Evolutionary conservation across 2,113 vertebrate species (phyloP), one percentile per base, ranked within the genome.

Genomic region (Phaethornis superciliosus): DNA sequence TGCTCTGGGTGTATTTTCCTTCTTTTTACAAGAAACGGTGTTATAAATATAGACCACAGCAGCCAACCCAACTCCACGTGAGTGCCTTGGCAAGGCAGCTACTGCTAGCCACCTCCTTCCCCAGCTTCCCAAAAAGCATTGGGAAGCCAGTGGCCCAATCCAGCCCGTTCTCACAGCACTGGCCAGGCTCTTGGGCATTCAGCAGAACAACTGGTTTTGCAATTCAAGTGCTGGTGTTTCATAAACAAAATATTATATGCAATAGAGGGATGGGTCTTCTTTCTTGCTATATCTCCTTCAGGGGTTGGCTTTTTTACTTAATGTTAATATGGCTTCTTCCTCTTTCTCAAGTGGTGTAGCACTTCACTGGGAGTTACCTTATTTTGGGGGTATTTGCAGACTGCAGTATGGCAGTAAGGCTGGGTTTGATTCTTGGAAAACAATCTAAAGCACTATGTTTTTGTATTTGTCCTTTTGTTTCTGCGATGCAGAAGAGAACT

Each of bases 11-110:
- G 32, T 91, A 44, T 19, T 88, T 93, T 86, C 40, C 47, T 81
- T 55, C 46, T 26, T 23, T 79, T 80, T 54, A 32, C 46, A 49
- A 93, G 70, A 79, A 90, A 58, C 0, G 1, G 16, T 70, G 59
- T 90, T 75, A 74, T 55, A 96, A 89, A 49, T 46, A 55, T 58
- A 85, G 44, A 84, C 20, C 75, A 40, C 16, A 54, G 67, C 46
- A 80, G 47, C 59, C 80, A 85, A 63, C 63, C 71, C 77, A 60
- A 58, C 92, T 88, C 40, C 37, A 23, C 2, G 9, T 32, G 44
- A 91, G 63, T 47, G 46, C 74, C 81, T 97, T 97, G 94, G 76
- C 91, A 95, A 96, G 81, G 90, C 85, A 88, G 52, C 28, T 63
- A n/a, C 63, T 7, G 15, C 30, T 51, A 89, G 91, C 71, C 89